These are phyloP conservation scores for Silvanus unidentatus DNA, from an alignment of 2,888 invertebrate species.

Conservation along the genomic window DNA sequence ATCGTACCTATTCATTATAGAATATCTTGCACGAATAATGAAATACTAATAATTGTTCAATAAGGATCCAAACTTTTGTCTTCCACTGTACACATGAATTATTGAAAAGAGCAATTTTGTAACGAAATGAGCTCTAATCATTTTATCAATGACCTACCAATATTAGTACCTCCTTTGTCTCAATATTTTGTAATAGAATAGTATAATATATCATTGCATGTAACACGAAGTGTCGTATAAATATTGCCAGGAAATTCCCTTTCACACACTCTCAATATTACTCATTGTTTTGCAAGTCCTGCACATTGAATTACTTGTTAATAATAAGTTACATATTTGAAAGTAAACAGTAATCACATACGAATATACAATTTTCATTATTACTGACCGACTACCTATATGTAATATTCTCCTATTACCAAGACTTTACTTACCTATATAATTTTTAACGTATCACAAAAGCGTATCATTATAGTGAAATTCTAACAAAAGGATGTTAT, in stretches of 20 bases:
- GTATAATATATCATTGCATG: neutral
- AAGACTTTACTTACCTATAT: neutral
- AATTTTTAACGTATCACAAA: neutral
- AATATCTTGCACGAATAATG: no score
- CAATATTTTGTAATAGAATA: neutral
- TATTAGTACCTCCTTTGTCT: neutral
- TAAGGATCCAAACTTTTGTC: no score
- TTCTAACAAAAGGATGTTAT: no score
- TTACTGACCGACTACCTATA: neutral
- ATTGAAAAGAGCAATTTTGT: no score
- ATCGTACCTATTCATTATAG: no score
- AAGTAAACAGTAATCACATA: constrained; percentile 1
- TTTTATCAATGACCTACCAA: neutral
- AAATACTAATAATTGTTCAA: no score
- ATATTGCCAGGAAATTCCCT: constrained; percentile 12
- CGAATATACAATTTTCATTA: neutral
- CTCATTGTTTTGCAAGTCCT: constrained; percentile 10
- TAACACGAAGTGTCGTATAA: constrained; percentile 7
- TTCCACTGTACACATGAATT: no score
- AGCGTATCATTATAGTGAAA: neutral
- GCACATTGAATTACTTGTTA: neutral
- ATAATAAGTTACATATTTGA: constrained; percentile 1
- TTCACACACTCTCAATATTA: constrained; percentile 11
- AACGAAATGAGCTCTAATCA: no score
- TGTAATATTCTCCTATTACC: neutral